phyloP scores from a whole-genome alignment of 37 sponge, comb jelly and placozoan genomes.

The Halichondria panicea region DNA sequence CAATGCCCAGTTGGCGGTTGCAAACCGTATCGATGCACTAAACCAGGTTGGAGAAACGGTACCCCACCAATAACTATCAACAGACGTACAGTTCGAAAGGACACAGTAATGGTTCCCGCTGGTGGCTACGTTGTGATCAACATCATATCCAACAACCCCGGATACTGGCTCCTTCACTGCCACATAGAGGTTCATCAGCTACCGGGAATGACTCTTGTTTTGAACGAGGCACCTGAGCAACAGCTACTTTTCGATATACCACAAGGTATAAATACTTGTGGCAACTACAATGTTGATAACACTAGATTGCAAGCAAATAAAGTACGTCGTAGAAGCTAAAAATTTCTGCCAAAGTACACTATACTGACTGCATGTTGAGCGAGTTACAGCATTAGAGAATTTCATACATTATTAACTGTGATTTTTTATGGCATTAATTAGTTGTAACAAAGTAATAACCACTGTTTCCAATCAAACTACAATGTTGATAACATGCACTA shows the following conservation, averaged over 20 bases:
- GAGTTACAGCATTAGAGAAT: too few relatives aligned
- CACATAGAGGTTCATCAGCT: slow-evolving; percentile 34
- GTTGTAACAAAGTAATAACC: too few relatives aligned
- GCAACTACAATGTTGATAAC: too few relatives aligned
- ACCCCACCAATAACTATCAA: background rate
- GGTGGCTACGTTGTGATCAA: slow-evolving; percentile 38
- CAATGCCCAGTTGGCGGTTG: background rate
- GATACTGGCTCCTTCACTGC: slow-evolving; percentile 63
- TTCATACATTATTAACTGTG: too few relatives aligned
- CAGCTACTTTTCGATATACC: too few relatives aligned
- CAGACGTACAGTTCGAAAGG: slow-evolving; percentile 20
- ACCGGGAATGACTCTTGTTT: slow-evolving; percentile 37
- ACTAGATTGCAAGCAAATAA: too few relatives aligned
- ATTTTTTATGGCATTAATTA: too few relatives aligned
- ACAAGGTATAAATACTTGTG: slow-evolving; percentile 14
- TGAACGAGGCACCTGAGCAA: slow-evolving; percentile 14
- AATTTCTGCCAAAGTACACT: too few relatives aligned
- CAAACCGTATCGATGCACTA: background rate
- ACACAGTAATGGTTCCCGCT: slow-evolving; percentile 40
- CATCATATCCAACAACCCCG: slow-evolving; percentile 37
- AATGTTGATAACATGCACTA: too few relatives aligned
- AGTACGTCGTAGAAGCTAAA: too few relatives aligned
- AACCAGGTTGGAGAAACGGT: slow-evolving; percentile 17
- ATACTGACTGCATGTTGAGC: too few relatives aligned
- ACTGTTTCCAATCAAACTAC: too few relatives aligned